Conservation (phyloP, 2,888 invertebrate genomes). For the Odontocolon sp. region DNA sequence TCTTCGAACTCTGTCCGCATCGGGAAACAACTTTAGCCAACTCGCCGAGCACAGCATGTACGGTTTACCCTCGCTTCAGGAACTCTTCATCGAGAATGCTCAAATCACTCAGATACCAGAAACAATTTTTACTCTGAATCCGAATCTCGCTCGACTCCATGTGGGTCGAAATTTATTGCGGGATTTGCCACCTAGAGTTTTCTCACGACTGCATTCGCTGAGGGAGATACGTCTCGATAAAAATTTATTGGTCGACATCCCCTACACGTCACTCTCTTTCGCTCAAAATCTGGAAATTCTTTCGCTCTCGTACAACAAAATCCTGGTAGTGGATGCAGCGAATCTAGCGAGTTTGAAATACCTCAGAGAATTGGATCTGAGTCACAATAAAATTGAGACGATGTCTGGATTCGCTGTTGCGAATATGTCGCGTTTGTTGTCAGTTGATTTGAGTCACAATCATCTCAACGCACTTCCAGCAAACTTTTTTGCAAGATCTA, state of each 20-base stretch:
- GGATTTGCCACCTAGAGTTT: slow-evolving; percentile 88
- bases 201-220: slow-evolving; percentile 87
- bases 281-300: slow-evolving; percentile 88
- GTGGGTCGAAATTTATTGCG: slow-evolving; percentile 87
- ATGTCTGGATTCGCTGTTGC: slow-evolving; percentile 92
- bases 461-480: slow-evolving; percentile 88
- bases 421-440: slow-evolving; percentile 88
- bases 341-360: slow-evolving; percentile 89
- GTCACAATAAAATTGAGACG: slow-evolving; percentile 89
- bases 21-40: slow-evolving; percentile 89
- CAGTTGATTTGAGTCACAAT: slow-evolving; percentile 90
- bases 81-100: slow-evolving; percentile 87
- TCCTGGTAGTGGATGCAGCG: slow-evolving; percentile 88
- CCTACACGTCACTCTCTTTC: slow-evolving; percentile 89
- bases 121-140: slow-evolving; percentile 88
- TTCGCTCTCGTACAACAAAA: slow-evolving; percentile 86
- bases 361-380: slow-evolving; percentile 88
- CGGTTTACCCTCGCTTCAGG: slow-evolving; percentile 89
- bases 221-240: slow-evolving; percentile 88
- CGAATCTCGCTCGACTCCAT: slow-evolving; percentile 88
- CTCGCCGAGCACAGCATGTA: slow-evolving; percentile 88
- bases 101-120: slow-evolving; percentile 87
- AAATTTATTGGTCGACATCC: slow-evolving; percentile 88
- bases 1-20: slow-evolving; percentile 87
- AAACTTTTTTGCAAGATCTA: slow-evolving; percentile 90